Evolutionary conservation across 2,797 vertebrate genomes (phyloP).

Genomic region (Hapalemur alaotrensis): DNA sequence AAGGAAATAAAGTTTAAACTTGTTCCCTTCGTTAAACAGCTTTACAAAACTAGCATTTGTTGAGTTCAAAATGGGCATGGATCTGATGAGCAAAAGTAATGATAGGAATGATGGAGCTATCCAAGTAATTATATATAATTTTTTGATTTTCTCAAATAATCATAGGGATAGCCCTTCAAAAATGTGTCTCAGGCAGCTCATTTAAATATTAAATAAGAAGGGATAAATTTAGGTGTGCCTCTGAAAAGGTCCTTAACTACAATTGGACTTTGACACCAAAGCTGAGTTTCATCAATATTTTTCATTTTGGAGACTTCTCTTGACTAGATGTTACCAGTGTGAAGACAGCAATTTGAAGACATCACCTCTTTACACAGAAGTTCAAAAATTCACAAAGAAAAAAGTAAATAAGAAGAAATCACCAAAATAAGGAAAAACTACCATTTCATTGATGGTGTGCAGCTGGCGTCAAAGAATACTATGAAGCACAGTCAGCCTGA

Average conservation of each 20-base stretch:
- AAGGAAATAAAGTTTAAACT: slow-evolving; percentile 75
- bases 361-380: background rate
- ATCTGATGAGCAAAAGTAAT: slow-evolving; percentile 51
- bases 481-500: background rate
- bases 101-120: background rate
- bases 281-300: background rate
- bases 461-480: background rate
- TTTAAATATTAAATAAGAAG: background rate
- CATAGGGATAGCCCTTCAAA: background rate
- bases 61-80: slow-evolving; percentile 60
- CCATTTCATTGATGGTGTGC: background rate
- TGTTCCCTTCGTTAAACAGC: slow-evolving; percentile 71
- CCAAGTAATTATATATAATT: background rate
- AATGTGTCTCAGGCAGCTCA: background rate
- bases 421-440: background rate
- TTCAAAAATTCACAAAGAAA: background rate
- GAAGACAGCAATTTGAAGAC: background rate
- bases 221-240: background rate
- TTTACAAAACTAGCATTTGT: slow-evolving; percentile 68
- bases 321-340: background rate
- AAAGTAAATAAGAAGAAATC: background rate
- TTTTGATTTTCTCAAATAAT: background rate
- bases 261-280: background rate
- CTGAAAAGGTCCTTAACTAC: background rate
- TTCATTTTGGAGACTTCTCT: background rate